Conservation (phyloP, 2,113 vertebrate genomes). For the Phaetusa simplex region DNA sequence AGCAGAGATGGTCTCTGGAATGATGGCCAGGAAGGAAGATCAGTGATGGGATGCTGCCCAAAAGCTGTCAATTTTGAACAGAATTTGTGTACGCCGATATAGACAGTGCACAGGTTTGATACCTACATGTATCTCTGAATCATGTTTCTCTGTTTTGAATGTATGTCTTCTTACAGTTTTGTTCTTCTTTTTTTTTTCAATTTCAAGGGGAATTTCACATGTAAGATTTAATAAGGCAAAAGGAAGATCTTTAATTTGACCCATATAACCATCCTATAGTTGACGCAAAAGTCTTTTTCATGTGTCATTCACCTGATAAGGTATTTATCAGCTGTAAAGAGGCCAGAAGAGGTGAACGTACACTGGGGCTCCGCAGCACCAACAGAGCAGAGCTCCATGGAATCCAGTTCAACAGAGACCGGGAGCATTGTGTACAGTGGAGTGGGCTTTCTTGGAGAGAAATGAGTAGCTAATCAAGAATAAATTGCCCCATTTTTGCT, state of each 20-base stretch:
- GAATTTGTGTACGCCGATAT: not conserved
- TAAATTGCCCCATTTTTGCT: not conserved
- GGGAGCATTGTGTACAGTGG: accelerated
- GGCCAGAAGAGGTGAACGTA: not conserved
- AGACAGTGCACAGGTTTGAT: not conserved
- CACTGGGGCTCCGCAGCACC: accelerated
- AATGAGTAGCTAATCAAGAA: not conserved
- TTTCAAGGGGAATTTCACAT: not conserved
- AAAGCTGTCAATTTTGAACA: not conserved
- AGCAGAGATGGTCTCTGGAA: not conserved
- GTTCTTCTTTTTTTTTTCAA: not conserved
- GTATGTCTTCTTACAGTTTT: not conserved
- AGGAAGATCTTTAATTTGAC: not conserved
- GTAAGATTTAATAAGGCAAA: not conserved
- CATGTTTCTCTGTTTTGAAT: not conserved
- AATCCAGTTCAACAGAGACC: not conserved
- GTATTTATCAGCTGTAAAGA: not conserved
- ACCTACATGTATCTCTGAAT: too few relatives aligned
- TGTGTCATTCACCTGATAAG: not conserved
- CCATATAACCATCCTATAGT: not conserved
- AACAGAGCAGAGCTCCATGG: not conserved
- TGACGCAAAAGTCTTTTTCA: not conserved
- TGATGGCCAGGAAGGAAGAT: not conserved
- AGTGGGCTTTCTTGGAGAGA: not conserved
- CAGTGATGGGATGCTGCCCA: not conserved